Conservation (phyloP, 2,888 invertebrate genomes). For the Leucania comma region DNA sequence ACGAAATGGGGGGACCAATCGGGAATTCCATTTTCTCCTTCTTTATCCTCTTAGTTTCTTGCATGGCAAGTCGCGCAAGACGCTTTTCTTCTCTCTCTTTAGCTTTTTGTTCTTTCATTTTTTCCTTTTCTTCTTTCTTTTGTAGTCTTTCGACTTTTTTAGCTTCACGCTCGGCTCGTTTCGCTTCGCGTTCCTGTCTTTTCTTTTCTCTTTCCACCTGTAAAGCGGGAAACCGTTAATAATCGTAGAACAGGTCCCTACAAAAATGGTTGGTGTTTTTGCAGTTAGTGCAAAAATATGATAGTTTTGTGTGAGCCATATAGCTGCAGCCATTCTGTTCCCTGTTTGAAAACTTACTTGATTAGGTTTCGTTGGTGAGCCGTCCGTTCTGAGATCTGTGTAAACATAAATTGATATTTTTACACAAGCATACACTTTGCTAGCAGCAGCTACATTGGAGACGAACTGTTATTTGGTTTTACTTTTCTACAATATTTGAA, state of each 20-base stretch:
- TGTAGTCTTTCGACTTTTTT: constrained; percentile 85
- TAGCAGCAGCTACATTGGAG: not conserved
- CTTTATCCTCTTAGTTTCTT: constrained; percentile 84
- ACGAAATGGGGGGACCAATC: constrained; percentile 67
- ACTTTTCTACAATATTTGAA: no score
- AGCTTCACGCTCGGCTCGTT: constrained; percentile 86
- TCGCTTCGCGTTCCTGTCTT: constrained; percentile 89
- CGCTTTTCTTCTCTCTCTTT: constrained; percentile 87
- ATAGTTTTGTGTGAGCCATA: not conserved
- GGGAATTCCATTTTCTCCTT: constrained; percentile 78
- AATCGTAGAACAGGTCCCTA: not conserved
- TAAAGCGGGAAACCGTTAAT: constrained; percentile 19
- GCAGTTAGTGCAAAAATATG: not conserved
- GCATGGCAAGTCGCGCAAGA: constrained; percentile 82
- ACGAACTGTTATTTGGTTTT: no score
- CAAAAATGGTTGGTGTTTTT: not conserved
- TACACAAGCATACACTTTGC: not conserved
- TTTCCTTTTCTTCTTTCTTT: constrained; percentile 88
- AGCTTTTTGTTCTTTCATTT: constrained; percentile 86
- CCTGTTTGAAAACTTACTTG: constrained; percentile 74
- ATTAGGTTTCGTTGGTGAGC: constrained; percentile 76
- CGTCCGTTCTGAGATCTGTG: constrained; percentile 82
- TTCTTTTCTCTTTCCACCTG: constrained; percentile 90
- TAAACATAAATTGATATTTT: constrained; percentile 41
- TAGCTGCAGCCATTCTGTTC: no score